Evolutionary conservation across 2,113 vertebrate species (phyloP).

Genomic region (Cottus gobio): DNA sequence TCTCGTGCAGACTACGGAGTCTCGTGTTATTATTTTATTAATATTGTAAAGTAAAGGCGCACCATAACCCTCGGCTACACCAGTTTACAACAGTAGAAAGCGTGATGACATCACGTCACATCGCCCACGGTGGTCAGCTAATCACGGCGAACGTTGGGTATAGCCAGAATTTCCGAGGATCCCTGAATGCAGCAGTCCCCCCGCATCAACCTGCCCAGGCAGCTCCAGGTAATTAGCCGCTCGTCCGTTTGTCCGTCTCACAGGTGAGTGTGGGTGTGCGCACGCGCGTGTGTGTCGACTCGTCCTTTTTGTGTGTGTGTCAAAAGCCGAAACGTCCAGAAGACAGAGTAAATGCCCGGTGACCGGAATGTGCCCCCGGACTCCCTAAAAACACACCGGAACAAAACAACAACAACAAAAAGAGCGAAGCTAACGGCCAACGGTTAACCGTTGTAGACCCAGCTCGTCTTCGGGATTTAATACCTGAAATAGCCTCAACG

Average conservation of each 20-base stretch:
- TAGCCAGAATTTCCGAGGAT: not conserved
- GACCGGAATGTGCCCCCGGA: conserved; percentile 8
- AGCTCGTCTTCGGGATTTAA: not conserved
- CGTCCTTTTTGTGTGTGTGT: conserved; percentile 11
- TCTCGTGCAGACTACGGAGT: too few species aligned
- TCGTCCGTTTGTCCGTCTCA: not conserved
- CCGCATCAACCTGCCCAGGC: conserved; percentile 52
- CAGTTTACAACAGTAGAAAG: too few species aligned
- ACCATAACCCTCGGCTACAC: too few species aligned
- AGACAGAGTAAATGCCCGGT: not conserved
- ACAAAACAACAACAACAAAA: not conserved
- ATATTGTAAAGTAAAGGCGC: too few species aligned
- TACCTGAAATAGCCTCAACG: not conserved
- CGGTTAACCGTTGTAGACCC: not conserved
- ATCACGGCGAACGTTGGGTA: not conserved
- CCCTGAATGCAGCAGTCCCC: conserved; percentile 45
- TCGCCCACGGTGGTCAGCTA: not conserved
- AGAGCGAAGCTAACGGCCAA: not conserved
- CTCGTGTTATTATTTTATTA: too few species aligned
- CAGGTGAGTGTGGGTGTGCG: conserved; percentile 32
- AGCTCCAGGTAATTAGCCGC: not conserved
- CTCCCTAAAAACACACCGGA: not conserved
- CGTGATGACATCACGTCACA: too few species aligned
- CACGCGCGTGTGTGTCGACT: not conserved
- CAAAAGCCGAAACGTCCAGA: conserved; percentile 51